Evolutionary conservation across 1,140 invertebrate species (phyloP), one percentile per base, ranked within the genome.

Genomic region (Cyclina sinensis): DNA sequence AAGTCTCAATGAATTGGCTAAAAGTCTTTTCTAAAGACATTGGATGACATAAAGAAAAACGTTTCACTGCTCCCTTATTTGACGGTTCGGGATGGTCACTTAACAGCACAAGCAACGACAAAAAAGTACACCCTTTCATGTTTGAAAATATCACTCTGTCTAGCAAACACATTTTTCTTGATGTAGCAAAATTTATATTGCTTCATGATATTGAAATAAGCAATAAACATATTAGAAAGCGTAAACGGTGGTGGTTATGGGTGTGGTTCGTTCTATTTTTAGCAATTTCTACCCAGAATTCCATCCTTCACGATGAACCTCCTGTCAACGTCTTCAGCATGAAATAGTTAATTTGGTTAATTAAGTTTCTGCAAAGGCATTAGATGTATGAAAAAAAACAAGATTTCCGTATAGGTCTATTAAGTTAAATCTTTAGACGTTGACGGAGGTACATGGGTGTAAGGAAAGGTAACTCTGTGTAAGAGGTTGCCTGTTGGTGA

Each of bases 221-320:
- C 79, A 88, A 88, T 88, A 88, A 88, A 88, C 70, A 82, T 48
- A 74, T 68, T 43, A 54, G 68, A 86, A 73, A 54, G 43, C 68
- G 76, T 84, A 84, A 30, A 43, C 76, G 78, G 86, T 81, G 78
- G 86, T 39, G 78, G 86, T 81, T 83, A 27, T 88, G 62, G 73
- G 62, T 43, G 62, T 82, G 78, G 78, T 51, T 84, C 46, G 65
- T 73, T 84, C 48, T 70, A 62, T 62, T 62, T 62, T 62, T 62
- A 62, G 57, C 57, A 62, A 62, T 62, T 27, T 62, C 57, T 62
- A n/a, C 57, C 57, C 5, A 62, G 57, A n/a, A 62, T 62, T 62
- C 57, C 57, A 4, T 62, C 57, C 57, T 24, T 62, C 24, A 27
- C 24, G 21, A 27, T 62, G n/a, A 62, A 27, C 14, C 57, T 62